These are phyloP conservation scores for Pseudolycoriella hygida DNA, from an alignment of 2,888 invertebrate species.

Conservation along the genomic window DNA sequence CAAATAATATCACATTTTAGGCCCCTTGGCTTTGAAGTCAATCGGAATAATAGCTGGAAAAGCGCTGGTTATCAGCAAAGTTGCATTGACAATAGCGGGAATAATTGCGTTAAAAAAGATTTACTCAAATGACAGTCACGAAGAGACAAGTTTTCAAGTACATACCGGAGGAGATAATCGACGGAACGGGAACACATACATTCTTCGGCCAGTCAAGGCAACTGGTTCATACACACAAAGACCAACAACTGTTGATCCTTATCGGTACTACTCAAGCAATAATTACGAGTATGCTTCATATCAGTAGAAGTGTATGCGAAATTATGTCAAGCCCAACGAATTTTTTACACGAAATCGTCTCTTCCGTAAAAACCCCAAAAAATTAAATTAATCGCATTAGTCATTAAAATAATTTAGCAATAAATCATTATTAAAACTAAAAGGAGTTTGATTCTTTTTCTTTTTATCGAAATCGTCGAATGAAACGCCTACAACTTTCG, in stretches of 20 bases:
- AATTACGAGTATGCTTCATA: not conserved
- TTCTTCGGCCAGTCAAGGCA: not conserved
- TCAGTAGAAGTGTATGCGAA: too few species aligned
- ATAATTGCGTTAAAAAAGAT: conserved; percentile 55
- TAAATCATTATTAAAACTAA: too few species aligned
- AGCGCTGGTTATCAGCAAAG: conserved; percentile 53
- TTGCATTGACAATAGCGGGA: conserved; percentile 52
- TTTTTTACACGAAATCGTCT: too few species aligned
- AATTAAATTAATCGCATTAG: too few species aligned
- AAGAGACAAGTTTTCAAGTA: conserved; percentile 46
- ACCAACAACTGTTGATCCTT: conserved; percentile 33
- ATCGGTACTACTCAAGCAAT: conserved; percentile 31
- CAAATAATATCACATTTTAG: too few species aligned
- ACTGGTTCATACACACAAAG: not conserved
- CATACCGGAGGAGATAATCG: conserved; percentile 41
- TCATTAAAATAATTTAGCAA: too few species aligned
- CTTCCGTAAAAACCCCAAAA: too few species aligned
- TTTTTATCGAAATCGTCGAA: too few species aligned
- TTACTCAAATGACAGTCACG: conserved; percentile 40
- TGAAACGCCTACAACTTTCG: too few species aligned
- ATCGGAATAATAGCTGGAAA: conserved; percentile 52
- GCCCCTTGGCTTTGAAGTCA: conserved; percentile 49
- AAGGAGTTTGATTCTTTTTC: too few species aligned
- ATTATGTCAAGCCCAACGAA: too few species aligned
- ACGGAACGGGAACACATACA: conserved; percentile 14